Evolutionary conservation across 2,888 invertebrate genomes (phyloP), one percentile per base, ranked within the genome.

Genomic region (Glaucopsyche alexis): DNA sequence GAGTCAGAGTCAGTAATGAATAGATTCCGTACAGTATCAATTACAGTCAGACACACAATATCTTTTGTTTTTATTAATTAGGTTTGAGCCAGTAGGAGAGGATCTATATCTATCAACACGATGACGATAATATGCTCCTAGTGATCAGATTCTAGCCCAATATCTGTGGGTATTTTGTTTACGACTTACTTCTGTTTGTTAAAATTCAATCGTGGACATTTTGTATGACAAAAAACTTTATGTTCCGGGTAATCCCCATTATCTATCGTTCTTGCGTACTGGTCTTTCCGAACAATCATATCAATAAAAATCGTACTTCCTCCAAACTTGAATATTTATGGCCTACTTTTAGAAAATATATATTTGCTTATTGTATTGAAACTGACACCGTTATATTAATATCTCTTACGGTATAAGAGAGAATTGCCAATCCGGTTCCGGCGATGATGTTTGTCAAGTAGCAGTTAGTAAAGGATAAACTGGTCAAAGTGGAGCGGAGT

Each of bases 231-330:
- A n/a, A 13, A 8, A 45, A 19, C 16, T 16, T 8, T 55, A 55
- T 13, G 60, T 11, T 60, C 13, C 11, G 60, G 60, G 60, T 29
- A 6, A 60, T 60, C 29, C 60, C 60, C 60, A 7, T 29, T 60
- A 29, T 60, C 60, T 29, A 60, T 13, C 60, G 60, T 13, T 60
- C 29, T 50, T 60, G 13, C 13, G 29, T 11, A 29, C 60, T 29
- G 60, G 60, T 60, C 29, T 60, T 60, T 60, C 60, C 60, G 29
- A 29, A 13, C 29, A 60, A 50, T 50, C n/a, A 50, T 49, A 55
- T 29, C 29, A 9, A 19, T 19, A 19, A 29, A 9, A 13, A 13
- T 60, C 13, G 11, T 1, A 9, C 19, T 55, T 19, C 11, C 16
- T 19, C 9, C 47, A 11, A 11, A 2, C 3, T 42, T 52, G 16